These are phyloP conservation scores for Denticeps clupeoides DNA, from an alignment of 2,797 vertebrate species.

Conservation along the genomic window DNA sequence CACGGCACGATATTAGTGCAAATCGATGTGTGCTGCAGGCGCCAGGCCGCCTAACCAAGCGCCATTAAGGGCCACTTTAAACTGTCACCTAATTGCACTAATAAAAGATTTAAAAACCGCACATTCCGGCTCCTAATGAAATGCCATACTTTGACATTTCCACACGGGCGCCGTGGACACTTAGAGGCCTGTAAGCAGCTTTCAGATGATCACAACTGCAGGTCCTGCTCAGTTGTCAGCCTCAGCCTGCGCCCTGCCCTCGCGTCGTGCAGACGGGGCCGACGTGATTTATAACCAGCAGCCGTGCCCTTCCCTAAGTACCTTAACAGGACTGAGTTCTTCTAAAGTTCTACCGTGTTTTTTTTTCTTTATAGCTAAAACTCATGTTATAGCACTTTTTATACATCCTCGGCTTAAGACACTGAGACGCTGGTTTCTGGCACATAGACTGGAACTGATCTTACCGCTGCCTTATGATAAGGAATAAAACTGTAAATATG, in stretches of 20 bases:
- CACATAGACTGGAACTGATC: too few relatives aligned
- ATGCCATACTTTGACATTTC: constrained; percentile 61
- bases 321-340: constrained; percentile 39
- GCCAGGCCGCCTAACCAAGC: constrained; percentile 17
- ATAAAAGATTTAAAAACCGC: constrained; percentile 56
- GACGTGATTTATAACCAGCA: constrained; percentile 54
- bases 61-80: constrained; percentile 24
- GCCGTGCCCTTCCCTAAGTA: constrained; percentile 49
- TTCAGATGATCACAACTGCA: constrained; percentile 48
- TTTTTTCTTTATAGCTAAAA: constrained; percentile 31
- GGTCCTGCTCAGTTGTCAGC: constrained; percentile 18
- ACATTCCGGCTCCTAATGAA: constrained; percentile 51
- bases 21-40: constrained; percentile 49
- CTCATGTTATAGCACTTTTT: constrained; percentile 33
- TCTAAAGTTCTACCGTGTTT: constrained; percentile 35
- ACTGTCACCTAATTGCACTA: constrained; percentile 53
- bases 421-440: too few relatives aligned
- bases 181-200: constrained; percentile 37
- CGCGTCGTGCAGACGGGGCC: constrained; percentile 34
- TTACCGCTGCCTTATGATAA: too few relatives aligned
- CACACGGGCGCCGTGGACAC: constrained; percentile 33
- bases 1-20: constrained; percentile 55
- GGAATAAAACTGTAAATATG: too few relatives aligned
- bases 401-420: constrained; percentile 9
- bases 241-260: constrained; percentile 25